Evolutionary conservation across 1,140 invertebrate species (phyloP), one percentile per base, ranked within the genome.

Genomic region (Sarcophaga peregrina): DNA sequence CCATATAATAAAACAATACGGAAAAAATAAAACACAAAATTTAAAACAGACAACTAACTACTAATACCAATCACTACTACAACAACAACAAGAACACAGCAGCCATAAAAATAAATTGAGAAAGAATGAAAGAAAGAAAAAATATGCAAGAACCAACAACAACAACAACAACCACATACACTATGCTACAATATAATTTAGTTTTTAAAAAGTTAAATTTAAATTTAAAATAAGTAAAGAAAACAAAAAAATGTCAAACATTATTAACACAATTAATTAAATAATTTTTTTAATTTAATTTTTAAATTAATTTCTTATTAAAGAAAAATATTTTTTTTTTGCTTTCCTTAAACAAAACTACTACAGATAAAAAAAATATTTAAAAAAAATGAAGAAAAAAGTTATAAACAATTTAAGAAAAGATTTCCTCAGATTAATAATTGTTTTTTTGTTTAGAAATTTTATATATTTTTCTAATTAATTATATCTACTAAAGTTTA

Each of bases 381-480:
- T 2, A 37, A 37, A 37, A 37, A 37, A 1, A 37, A 37, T 1
- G n/a, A 76, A 47, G 48, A 0, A 76, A 76, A 76, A 76, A 47
- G n/a, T 17, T 76, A 47, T 8, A 76, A 76, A 47, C 47, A 78
- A 17, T 52, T 48, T 37, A 37, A 37, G 25, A 37, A 37, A 37
- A 37, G 25, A 37, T 37, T 68, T 68, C 62, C 62, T 25, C 62
- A 68, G 10, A 52, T 52, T 52, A 37, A 37, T 83, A 58, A 58
- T 75, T 81, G 47, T 81, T 78, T 81, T 48, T 62, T 48, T 83
- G 25, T 62, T 80, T 37, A 37, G 25, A 37, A 37, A 37, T 37
- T 37, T 37, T 72, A 58, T 54, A 46, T 62, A 78, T 83, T 80
- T 68, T 47, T 78, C 25, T 37, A 54, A 20, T 54, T 75, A 83